These are phyloP conservation scores for Rhabdomys pumilio DNA, from an alignment of 2,797 vertebrate species.

Conservation along the genomic window DNA sequence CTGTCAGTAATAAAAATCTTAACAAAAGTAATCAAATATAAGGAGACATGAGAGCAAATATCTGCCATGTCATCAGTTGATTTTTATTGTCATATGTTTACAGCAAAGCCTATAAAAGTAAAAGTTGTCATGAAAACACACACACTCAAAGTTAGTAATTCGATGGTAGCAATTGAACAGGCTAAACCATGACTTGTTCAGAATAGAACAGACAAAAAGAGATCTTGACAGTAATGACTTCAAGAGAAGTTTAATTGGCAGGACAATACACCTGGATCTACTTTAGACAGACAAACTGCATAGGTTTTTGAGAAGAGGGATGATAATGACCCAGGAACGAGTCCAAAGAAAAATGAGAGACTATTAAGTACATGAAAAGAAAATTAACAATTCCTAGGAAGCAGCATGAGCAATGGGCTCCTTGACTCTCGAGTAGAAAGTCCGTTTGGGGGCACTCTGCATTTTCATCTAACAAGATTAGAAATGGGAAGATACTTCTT, in stretches of 20 bases:
- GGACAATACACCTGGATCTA: not conserved
- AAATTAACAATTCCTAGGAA: not conserved
- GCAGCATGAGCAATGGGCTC: not conserved
- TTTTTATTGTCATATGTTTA: not conserved
- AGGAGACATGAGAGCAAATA: not conserved
- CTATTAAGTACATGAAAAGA: not conserved
- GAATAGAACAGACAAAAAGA: not conserved
- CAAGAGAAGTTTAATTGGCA: not conserved
- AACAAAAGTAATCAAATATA: no score
- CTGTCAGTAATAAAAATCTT: not conserved
- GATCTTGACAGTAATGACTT: not conserved
- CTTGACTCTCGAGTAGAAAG: not conserved
- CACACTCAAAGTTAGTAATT: not conserved
- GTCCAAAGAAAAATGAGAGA: not conserved
- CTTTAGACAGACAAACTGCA: not conserved
- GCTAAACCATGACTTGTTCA: not conserved
- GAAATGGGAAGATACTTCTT: not conserved
- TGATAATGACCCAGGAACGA: not conserved
- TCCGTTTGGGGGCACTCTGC: not conserved
- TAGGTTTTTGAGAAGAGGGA: not conserved
- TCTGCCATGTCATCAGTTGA: no score
- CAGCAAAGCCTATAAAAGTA: not conserved
- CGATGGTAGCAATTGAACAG: not conserved
- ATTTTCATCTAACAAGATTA: not conserved
- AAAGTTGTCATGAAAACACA: not conserved